Percentiles rank a stretch among this genome's conserved stretches.
These are phyloP conservation scores for Latheticus oryzae DNA, from an alignment of 2,888 invertebrate species.

Conservation along the genomic window DNA sequence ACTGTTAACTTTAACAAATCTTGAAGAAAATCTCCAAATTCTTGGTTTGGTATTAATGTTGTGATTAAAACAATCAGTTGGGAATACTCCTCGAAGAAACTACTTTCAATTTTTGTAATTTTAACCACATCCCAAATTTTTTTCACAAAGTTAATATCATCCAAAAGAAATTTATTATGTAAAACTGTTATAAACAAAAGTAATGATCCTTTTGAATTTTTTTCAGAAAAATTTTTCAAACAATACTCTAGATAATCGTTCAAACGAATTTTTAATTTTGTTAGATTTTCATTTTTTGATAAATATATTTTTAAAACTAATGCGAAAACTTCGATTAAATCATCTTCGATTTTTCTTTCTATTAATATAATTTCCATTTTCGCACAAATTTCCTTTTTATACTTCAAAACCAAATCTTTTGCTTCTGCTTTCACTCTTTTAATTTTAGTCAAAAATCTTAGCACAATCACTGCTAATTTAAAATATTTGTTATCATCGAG, in stretches of 20 bases:
- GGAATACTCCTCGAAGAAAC: constrained; percentile 54
- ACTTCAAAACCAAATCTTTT: constrained; percentile 48
- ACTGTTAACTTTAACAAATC: constrained; percentile 57
- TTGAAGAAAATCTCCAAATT: constrained; percentile 52
- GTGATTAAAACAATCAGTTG: constrained; percentile 57
- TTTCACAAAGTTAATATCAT: constrained; percentile 48
- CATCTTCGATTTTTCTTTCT: constrained; percentile 41
- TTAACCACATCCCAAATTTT: constrained; percentile 54
- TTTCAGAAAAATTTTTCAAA: constrained; percentile 39
- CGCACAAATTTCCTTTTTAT: constrained; percentile 47
- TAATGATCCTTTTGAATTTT: constrained; percentile 50
- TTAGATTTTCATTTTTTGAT: constrained; percentile 44
- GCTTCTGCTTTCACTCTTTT: constrained; percentile 54
- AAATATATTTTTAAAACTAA: constrained; percentile 48
- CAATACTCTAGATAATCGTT: constrained; percentile 48
- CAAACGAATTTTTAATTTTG: constrained; percentile 46
- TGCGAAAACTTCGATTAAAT: constrained; percentile 37
- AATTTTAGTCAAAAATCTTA: constrained; percentile 45
- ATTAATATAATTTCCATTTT: constrained; percentile 50
- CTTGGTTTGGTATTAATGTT: constrained; percentile 56
- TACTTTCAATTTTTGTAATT: constrained; percentile 44
- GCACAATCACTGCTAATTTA: constrained; percentile 49
- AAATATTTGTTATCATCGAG: constrained; percentile 51
- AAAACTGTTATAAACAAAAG: constrained; percentile 57
- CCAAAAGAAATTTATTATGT: constrained; percentile 54